Evolutionary conservation across 1,140 invertebrate species (phyloP).

Genomic region (Eufriesea mexicana): DNA sequence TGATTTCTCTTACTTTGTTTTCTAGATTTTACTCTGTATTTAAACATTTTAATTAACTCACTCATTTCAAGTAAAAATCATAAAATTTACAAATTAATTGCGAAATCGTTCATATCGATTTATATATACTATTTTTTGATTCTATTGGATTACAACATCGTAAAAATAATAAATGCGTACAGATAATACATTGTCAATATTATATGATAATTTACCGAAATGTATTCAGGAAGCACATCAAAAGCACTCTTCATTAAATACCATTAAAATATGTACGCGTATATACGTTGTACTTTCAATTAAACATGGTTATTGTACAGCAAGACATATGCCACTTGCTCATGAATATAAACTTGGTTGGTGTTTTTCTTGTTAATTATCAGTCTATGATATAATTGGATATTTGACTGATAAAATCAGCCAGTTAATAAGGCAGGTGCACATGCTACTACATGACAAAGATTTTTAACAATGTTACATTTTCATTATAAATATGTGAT

Average conservation of each 20-base stretch:
- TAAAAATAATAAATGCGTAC: not conserved
- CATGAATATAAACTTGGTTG: conserved; percentile 61
- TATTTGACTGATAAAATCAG: conserved; percentile 68
- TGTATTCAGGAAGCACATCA: conserved; percentile 42
- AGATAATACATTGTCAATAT: not conserved
- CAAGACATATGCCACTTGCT: conserved; percentile 67
- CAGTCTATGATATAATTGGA: conserved; percentile 77
- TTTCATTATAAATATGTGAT: not conserved
- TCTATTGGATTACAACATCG: not conserved
- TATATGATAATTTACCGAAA: conserved; percentile 25
- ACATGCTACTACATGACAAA: conserved; percentile 66
- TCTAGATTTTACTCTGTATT: conserved; percentile 21
- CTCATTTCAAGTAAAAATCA: not conserved
- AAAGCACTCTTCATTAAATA: conserved; percentile 41
- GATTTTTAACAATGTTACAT: conserved; percentile 47
- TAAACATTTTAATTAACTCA: not conserved
- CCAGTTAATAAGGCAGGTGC: conserved; percentile 67
- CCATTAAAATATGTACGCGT: conserved; percentile 27
- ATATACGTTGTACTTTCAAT: conserved; percentile 32
- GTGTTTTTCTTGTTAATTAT: conserved; percentile 73
- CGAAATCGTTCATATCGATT: not conserved
- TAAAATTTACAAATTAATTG: not conserved
- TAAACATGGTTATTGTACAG: conserved; percentile 35
- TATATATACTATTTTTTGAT: not conserved
- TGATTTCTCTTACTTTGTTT: conserved; percentile 34